Conservation (phyloP, 2,797 vertebrate genomes). For the Enteromius radiatus region DNA sequence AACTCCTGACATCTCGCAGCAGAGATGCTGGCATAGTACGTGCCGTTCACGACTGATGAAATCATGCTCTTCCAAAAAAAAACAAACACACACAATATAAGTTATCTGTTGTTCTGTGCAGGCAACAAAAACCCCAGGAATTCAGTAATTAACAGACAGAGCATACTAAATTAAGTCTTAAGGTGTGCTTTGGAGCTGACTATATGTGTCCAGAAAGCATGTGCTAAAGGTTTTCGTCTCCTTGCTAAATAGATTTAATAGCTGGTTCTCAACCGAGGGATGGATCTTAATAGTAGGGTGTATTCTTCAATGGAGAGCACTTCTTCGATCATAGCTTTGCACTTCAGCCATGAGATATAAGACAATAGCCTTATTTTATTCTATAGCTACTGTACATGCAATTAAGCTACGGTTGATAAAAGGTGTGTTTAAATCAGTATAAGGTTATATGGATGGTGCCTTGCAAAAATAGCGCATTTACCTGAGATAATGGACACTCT, state of each 20-base stretch:
- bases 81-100: neutral
- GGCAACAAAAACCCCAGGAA: slow-evolving; percentile 20
- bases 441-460: neutral
- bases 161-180: neutral
- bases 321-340: slow-evolving; percentile 4
- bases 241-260: slow-evolving; percentile 30
- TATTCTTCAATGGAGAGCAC: neutral
- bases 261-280: slow-evolving; percentile 24
- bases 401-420: neutral
- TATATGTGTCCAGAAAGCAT: slow-evolving; percentile 6
- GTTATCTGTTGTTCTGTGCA: slow-evolving; percentile 29
- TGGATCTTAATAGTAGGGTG: slow-evolving; percentile 16
- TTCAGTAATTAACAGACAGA: neutral
- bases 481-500: slow-evolving; percentile 99
- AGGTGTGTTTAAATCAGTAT: neutral
- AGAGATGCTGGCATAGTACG: slow-evolving; percentile 98
- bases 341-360: neutral
- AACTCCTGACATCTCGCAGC: slow-evolving; percentile 98
- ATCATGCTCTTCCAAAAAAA: slow-evolving; percentile 91
- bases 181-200: neutral
- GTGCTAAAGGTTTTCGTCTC: slow-evolving; percentile 7
- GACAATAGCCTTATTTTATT: neutral
- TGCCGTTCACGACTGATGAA: slow-evolving; percentile 98
- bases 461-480: neutral
- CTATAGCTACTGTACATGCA: slow-evolving; percentile 1